Conservation (phyloP, 1,140 invertebrate genomes). For the Limonius californicus region DNA sequence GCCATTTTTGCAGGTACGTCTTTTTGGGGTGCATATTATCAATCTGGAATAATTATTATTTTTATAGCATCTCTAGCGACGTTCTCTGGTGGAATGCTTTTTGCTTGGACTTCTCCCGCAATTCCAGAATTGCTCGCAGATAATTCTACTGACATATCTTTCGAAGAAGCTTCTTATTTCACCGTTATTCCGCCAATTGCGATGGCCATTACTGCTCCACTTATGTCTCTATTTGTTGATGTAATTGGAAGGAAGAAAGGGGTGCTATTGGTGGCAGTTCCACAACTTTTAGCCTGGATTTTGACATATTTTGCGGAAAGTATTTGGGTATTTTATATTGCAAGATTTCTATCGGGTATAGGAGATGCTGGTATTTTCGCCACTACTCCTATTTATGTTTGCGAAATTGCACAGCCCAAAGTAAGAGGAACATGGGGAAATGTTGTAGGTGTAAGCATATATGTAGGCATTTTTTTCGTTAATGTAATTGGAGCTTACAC, state of each 20-base stretch:
- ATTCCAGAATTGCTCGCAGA: slow-evolving; percentile 19
- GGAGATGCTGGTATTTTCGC: slow-evolving; percentile 26
- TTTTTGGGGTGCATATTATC: no score
- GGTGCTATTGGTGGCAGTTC: background rate
- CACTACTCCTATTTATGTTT: slow-evolving; percentile 27
- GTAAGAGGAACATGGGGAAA: slow-evolving; percentile 39
- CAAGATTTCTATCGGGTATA: slow-evolving; percentile 28
- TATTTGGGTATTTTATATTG: no score
- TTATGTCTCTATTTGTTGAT: slow-evolving; percentile 5
- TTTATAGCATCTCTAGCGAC: no score
- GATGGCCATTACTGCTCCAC: background rate
- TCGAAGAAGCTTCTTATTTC: no score
- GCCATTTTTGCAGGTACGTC: no score
- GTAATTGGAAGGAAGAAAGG: no score
- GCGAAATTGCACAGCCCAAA: slow-evolving; percentile 28
- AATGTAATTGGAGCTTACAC: slow-evolving; percentile 53
- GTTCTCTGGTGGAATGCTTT: no score
- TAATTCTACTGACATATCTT: slow-evolving; percentile 4
- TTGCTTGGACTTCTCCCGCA: slow-evolving; percentile 16
- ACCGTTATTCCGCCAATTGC: slow-evolving; percentile 19
- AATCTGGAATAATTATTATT: no score
- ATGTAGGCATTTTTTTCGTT: slow-evolving; percentile 49
- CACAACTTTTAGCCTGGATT: background rate
- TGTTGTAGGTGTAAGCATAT: slow-evolving; percentile 49
- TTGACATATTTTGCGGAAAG: background rate